Evolutionary conservation across 2,888 invertebrate genomes (phyloP).

Genomic region (Exephanes ischioxanthus): DNA sequence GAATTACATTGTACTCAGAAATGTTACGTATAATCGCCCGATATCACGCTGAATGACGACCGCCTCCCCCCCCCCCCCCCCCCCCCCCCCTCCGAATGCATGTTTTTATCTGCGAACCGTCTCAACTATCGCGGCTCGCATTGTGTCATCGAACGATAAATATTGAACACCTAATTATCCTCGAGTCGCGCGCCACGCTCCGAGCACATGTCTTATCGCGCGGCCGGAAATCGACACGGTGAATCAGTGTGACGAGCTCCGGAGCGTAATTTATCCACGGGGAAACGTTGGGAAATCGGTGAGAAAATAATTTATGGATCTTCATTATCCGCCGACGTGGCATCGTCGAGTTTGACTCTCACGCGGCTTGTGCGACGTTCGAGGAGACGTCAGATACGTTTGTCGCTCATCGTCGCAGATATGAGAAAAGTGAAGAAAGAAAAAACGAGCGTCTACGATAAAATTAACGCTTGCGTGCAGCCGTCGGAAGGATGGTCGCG

Average conservation of each 20-base stretch:
- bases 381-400: background rate
- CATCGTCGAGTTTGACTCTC: slow-evolving; percentile 20
- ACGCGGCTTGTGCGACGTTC: background rate
- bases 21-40: background rate
- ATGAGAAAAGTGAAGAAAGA: background rate
- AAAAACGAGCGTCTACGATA: background rate
- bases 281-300: slow-evolving; percentile 6
- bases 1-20: background rate
- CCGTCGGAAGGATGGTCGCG: slow-evolving; percentile 12
- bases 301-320: slow-evolving; percentile 22
- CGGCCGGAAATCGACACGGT: slow-evolving; percentile 19
- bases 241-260: slow-evolving; percentile 20
- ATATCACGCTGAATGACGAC: background rate
- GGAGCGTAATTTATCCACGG: slow-evolving; percentile 20
- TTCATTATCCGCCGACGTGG: background rate
- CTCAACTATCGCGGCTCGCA: too few species aligned
- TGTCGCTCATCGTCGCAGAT: background rate
- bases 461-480: slow-evolving; percentile 22
- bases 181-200: slow-evolving; percentile 12
- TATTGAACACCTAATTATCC: slow-evolving; percentile 1
- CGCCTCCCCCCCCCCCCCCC: too few species aligned
- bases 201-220: slow-evolving; percentile 6
- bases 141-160: background rate
- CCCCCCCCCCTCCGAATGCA: background rate
- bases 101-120: too few species aligned